Evolutionary conservation across 2,888 invertebrate genomes (phyloP), one percentile per base, ranked within the genome.

Genomic region (Acanthopleura granulata): DNA sequence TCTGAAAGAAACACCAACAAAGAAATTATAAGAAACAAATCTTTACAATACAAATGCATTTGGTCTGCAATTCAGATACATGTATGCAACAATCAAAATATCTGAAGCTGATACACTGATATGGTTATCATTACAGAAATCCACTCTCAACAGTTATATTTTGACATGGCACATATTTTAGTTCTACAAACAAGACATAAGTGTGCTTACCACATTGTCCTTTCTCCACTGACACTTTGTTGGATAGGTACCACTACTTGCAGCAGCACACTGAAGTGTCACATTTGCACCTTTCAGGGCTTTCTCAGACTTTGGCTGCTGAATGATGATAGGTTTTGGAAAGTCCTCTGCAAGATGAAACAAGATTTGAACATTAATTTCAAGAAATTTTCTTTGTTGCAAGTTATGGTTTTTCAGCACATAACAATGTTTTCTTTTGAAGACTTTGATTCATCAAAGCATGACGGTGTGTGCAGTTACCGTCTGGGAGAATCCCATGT

Each of bases 211-310:
- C 81, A 86, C 80, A 91, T 96, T 96, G 88, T 97, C 95, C 87
- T 95, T 96, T 86, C 94, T 95, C 98, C 98, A 98, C 79, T 94
- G 93, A 87, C 97, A 95, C 79, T 93, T 93, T 91, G 97, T 93
- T 69, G 94, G 93, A 27, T 50, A 72, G 18, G 50, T 18, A 25
- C 72, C 57, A 29, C 72, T 89, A 78, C 89, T 89, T 79, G 94
- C 94, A 3, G 96, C 97, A 79, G 94, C 93, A 90, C 97, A 98
- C 78, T 93, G 92, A 83, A 98, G 91, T 69, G 94, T 95, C 12
- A 96, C 94, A 85, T 96, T 95, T 77, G 94, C 94, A n/a, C 95
- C 96, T 90, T 95, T 95, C 76, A 97, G 93, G n/a, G 95, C 95
- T 87, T 95, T 93, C 91, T 95, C 94, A 73, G 94, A 93, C 84